These are phyloP conservation scores for Temnothorax rugatulus DNA, from an alignment of 2,888 invertebrate species.

Conservation along the genomic window DNA sequence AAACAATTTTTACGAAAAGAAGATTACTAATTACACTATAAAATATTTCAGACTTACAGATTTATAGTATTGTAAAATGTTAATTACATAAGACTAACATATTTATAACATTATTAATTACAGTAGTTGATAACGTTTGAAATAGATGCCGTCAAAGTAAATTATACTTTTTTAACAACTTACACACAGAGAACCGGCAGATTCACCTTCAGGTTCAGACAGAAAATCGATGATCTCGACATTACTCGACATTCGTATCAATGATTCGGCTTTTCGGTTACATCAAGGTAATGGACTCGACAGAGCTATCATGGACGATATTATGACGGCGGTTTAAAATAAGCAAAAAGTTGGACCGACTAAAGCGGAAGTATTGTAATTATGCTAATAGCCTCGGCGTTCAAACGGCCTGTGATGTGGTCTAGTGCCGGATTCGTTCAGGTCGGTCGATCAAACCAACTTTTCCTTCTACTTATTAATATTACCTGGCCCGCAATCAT, in stretches of 20 bases:
- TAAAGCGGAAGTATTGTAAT: slow-evolving; percentile 85
- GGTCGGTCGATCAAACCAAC: slow-evolving; percentile 85
- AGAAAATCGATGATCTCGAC: background rate
- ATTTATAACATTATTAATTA: slow-evolving; percentile 1
- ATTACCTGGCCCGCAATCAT: slow-evolving; percentile 78
- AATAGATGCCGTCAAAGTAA: slow-evolving; percentile 2
- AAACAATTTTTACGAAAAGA: background rate
- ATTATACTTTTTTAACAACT: background rate
- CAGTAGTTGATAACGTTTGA: background rate
- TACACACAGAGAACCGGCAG: background rate
- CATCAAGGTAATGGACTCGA: slow-evolving; percentile 84
- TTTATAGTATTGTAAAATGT: background rate
- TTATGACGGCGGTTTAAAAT: slow-evolving; percentile 80
- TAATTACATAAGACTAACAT: background rate
- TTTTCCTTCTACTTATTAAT: slow-evolving; percentile 86
- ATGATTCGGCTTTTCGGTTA: slow-evolving; percentile 82
- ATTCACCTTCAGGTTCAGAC: background rate
- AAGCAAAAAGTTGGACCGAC: slow-evolving; percentile 84
- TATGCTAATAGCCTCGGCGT: slow-evolving; percentile 85
- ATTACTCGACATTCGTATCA: slow-evolving; percentile 73
- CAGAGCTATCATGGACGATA: slow-evolving; percentile 82
- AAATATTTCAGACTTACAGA: background rate
- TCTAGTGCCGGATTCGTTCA: slow-evolving; percentile 73
- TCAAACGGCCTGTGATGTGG: slow-evolving; percentile 84
- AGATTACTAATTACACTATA: background rate